Conservation (phyloP, 1,140 invertebrate species). For the Drosophila ironensis region DNA sequence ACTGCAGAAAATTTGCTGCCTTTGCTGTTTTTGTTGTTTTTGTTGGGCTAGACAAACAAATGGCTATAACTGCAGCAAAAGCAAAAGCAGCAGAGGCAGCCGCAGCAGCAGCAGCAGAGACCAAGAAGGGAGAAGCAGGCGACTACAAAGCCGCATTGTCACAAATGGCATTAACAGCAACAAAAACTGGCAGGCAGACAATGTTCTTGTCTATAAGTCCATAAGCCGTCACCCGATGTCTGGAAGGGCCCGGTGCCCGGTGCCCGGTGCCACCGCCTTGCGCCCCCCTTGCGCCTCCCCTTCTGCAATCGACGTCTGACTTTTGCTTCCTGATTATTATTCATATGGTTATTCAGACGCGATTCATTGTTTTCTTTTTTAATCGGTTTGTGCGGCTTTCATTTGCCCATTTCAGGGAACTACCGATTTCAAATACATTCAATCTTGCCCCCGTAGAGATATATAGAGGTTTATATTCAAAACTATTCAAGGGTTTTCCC, state of each 20-base stretch:
- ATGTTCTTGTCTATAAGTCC: conserved; percentile 29
- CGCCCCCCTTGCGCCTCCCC: conserved; percentile 5
- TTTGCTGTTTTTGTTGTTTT: conserved; percentile 39
- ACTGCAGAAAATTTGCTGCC: conserved; percentile 35
- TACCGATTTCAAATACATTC: too few species aligned
- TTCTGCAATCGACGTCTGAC: conserved; percentile 50
- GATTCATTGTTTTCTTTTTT: conserved; percentile 27
- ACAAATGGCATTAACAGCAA: conserved; percentile 53
- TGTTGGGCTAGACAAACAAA: conserved; percentile 66
- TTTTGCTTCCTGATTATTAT: conserved; percentile 67
- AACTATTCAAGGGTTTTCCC: too few species aligned
- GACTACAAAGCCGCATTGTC: conserved; percentile 62
- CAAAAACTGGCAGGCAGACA: conserved; percentile 13
- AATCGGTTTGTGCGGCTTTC: conserved; percentile 7
- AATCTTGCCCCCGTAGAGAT: too few species aligned
- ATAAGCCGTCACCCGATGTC: conserved; percentile 40
- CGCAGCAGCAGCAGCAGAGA: background rate
- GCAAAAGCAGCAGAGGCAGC: background rate
- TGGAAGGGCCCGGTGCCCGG: conserved; percentile 43
- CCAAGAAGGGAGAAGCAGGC: background rate
- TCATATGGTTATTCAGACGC: conserved; percentile 46
- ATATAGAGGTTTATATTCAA: too few species aligned
- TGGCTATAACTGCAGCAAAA: conserved; percentile 35
- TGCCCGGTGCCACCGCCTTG: too few species aligned
- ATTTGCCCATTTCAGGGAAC: too few species aligned